phyloP scores from a whole-genome alignment of 2,797 vertebrate species.

The Gymnoscopelus braueri region DNA sequence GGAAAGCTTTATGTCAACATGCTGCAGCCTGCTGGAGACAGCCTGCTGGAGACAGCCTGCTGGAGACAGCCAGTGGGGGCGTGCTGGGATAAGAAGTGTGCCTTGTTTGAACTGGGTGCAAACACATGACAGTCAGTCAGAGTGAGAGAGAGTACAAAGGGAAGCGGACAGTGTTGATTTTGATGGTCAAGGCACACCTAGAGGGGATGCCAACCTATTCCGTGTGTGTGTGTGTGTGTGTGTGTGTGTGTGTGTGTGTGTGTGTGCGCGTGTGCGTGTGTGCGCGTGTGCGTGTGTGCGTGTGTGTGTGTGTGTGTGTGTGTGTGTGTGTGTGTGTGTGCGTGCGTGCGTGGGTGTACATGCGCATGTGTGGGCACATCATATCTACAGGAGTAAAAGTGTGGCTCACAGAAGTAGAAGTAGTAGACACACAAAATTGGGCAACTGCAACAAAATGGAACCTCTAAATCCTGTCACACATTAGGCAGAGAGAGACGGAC shows the following conservation, averaged over 20 bases:
- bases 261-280: conserved; percentile 4
- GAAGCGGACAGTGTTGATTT: not conserved
- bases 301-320: no score
- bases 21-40: conserved; percentile 12
- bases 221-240: conserved; percentile 5
- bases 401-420: conserved; percentile 13
- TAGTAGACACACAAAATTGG: not conserved
- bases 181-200: conserved; percentile 16
- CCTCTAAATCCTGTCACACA: no score
- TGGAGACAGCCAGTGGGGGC: not conserved
- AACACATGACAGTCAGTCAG: conserved; percentile 26
- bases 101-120: conserved; percentile 3
- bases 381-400: conserved; percentile 17
- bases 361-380: no score
- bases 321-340: no score
- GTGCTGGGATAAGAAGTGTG: conserved; percentile 6
- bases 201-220: conserved; percentile 10
- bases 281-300: no score
- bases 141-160: conserved; percentile 1
- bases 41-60: conserved; percentile 12
- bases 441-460: no score
- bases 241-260: conserved; percentile 15
- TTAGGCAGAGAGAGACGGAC: no score
- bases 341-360: no score
- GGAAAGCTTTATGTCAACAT: not conserved